Evolutionary conservation across 2,113 vertebrate species (phyloP).

Genomic region (Lota lota): DNA sequence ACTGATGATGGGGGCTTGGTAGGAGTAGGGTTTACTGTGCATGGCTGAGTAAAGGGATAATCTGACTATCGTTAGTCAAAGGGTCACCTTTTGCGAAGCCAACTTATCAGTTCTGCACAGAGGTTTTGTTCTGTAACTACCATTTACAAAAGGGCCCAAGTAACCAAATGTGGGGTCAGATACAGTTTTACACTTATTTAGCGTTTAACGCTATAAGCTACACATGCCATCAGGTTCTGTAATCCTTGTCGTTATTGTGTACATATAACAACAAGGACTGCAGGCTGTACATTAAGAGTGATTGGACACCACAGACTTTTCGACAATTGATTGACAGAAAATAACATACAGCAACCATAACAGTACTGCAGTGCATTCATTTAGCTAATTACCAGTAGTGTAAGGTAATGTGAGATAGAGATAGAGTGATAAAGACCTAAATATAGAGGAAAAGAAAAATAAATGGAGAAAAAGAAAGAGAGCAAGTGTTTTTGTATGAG

Average conservation of each 20-base stretch:
- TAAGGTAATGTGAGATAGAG: constrained; percentile 13
- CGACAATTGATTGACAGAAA: too few relatives aligned
- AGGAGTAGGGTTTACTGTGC: background rate
- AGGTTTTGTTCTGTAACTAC: constrained; percentile 20
- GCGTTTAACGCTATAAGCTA: too few relatives aligned
- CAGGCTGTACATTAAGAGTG: too few relatives aligned
- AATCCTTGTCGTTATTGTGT: background rate
- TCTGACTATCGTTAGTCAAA: constrained; percentile 47
- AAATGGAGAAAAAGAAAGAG: background rate
- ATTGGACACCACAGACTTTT: too few relatives aligned
- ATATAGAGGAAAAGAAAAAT: too few relatives aligned
- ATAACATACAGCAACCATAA: too few relatives aligned
- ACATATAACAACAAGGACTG: background rate
- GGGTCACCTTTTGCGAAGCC: constrained; percentile 55
- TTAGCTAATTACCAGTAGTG: background rate
- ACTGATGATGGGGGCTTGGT: constrained; percentile 37
- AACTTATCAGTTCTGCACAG: constrained; percentile 26
- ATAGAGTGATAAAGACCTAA: constrained; percentile 27
- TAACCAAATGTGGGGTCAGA: background rate
- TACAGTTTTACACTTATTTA: background rate
- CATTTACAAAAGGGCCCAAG: constrained; percentile 38
- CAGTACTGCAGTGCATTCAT: background rate
- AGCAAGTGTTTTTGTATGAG: too few relatives aligned
- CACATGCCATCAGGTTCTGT: background rate
- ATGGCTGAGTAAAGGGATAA: constrained; percentile 22